Percentiles rank a stretch among this genome's conserved stretches.
Conservation (phyloP, 2,888 invertebrate species). For the Caenorhabditis panamensis region DNA sequence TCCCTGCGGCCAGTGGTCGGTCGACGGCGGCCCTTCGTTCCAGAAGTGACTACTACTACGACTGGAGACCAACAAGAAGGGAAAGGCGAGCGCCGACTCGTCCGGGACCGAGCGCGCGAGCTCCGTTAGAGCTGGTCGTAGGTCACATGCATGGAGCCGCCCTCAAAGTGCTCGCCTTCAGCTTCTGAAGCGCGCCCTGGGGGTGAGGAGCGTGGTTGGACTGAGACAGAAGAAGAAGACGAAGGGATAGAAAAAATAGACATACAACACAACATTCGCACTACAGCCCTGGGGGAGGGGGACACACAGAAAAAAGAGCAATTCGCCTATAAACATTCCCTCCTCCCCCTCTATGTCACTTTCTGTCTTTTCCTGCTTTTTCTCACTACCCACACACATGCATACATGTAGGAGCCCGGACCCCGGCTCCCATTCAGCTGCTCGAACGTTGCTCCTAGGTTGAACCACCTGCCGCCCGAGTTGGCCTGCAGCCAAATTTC, state of each 20-base stretch:
- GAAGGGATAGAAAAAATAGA: slow-evolving; percentile 60
- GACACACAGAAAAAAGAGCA: slow-evolving; percentile 65
- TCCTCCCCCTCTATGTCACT: slow-evolving; percentile 54
- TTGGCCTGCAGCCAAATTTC: slow-evolving; percentile 28
- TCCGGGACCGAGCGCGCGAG: slow-evolving; percentile 29
- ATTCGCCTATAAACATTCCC: slow-evolving; percentile 66
- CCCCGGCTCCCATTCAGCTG: slow-evolving; percentile 46
- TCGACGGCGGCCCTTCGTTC: slow-evolving; percentile 39
- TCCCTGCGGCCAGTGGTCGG: slow-evolving; percentile 34
- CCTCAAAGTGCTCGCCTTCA: slow-evolving; percentile 56
- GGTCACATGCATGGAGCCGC: slow-evolving; percentile 62
- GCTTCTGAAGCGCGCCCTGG: slow-evolving; percentile 61
- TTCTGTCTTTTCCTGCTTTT: slow-evolving; percentile 58
- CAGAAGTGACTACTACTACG: slow-evolving; percentile 59
- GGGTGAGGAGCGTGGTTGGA: slow-evolving; percentile 44
- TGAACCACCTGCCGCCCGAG: slow-evolving; percentile 14
- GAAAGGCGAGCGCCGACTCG: slow-evolving; percentile 46
- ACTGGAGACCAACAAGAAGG: slow-evolving; percentile 33
- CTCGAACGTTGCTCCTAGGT: slow-evolving; percentile 46
- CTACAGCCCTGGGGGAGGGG: slow-evolving; percentile 63
- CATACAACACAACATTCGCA: slow-evolving; percentile 60
- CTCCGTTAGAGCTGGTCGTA: slow-evolving; percentile 46
- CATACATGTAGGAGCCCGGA: slow-evolving; percentile 44
- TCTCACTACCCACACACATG: slow-evolving; percentile 31
- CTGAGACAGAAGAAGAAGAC: slow-evolving; percentile 55